Conservation (phyloP, 2,888 invertebrate species). For the Pachliopta kotzebuea region DNA sequence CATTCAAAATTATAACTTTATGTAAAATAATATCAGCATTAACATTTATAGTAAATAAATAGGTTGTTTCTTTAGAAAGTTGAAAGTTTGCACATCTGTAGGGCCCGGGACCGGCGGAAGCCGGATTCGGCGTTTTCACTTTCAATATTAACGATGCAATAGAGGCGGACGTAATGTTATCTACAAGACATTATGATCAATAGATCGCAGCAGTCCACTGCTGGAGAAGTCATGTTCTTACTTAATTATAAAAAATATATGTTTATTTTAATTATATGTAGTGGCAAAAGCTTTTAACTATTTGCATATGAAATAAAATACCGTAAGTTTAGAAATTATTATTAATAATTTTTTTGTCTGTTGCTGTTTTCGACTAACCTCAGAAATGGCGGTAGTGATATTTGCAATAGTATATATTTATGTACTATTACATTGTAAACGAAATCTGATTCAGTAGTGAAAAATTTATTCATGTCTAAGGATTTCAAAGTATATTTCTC, state of each 20-base stretch:
- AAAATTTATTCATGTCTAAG: too few relatives aligned
- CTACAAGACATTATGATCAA: too few relatives aligned
- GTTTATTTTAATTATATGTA: neutral
- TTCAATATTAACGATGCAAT: constrained; percentile 1
- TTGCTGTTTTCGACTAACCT: neutral
- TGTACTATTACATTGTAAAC: too few relatives aligned
- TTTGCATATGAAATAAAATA: neutral
- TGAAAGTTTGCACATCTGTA: constrained; percentile 27
- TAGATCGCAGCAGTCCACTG: too few relatives aligned
- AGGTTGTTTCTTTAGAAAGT: constrained; percentile 28
- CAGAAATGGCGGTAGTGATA: neutral
- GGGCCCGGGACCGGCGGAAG: constrained; percentile 16
- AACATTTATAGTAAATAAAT: constrained; percentile 12
- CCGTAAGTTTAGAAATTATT: neutral
- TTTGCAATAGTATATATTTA: neutral
- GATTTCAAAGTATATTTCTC: too few relatives aligned
- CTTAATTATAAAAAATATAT: neutral
- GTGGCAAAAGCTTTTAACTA: neutral
- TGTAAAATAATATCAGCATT: constrained; percentile 15
- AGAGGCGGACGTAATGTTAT: neutral
- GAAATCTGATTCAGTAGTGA: too few relatives aligned
- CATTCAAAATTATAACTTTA: neutral
- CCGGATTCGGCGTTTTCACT: constrained; percentile 27
- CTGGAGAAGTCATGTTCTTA: neutral
- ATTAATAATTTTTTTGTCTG: neutral